Evolutionary conservation across 2,888 invertebrate genomes (phyloP).

Genomic region (Tenthredo notha): DNA sequence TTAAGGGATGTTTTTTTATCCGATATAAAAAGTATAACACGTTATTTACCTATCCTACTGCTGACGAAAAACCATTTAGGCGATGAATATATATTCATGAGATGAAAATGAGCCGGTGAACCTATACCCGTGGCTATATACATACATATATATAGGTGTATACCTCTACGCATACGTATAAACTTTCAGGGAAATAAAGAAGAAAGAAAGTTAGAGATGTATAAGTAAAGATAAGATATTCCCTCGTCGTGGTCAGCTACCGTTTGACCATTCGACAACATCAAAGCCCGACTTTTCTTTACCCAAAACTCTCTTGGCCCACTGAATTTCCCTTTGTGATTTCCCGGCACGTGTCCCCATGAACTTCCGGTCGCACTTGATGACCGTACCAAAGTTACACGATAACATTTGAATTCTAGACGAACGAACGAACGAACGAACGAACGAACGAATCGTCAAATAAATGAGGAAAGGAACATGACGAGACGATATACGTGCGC

Average conservation of each 20-base stretch:
- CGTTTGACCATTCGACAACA: constrained; percentile 42
- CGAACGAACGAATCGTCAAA: background rate
- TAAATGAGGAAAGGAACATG: constrained; percentile 10
- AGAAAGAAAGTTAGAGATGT: constrained; percentile 38
- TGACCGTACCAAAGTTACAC: background rate
- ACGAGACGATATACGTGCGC: background rate
- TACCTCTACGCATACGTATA: background rate
- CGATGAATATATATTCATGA: constrained; percentile 34
- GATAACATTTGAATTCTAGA: constrained; percentile 12
- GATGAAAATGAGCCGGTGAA: constrained; percentile 40
- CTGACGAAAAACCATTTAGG: constrained; percentile 29
- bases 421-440: background rate
- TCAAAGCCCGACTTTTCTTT: constrained; percentile 19
- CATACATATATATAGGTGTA: background rate
- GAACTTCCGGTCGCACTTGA: background rate
- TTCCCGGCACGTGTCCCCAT: background rate
- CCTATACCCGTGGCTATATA: background rate
- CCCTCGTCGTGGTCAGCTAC: constrained; percentile 27
- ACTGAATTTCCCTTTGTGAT: constrained; percentile 42
- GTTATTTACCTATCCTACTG: background rate
- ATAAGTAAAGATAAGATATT: constrained; percentile 48
- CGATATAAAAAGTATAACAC: constrained; percentile 36
- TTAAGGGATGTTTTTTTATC: constrained; percentile 3
- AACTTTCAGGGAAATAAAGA: background rate
- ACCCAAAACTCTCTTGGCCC: background rate